A percentile compares a stretch with the other conserved stretches of the same genome.
Conservation (phyloP, 2,797 vertebrate genomes). For the Arrhamphus sclerolepis region DNA sequence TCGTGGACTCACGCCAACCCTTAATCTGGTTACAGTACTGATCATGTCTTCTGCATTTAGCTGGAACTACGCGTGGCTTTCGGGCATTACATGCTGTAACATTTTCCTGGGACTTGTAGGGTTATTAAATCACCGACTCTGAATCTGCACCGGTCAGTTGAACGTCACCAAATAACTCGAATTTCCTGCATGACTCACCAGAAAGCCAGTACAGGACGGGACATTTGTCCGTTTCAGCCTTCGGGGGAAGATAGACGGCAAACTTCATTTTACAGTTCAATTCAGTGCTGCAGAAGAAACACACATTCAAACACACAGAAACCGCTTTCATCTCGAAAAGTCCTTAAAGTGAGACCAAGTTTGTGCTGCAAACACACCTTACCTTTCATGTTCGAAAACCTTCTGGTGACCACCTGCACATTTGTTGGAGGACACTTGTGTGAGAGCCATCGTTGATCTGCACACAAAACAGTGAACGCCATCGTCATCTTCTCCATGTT, state of each 20-base stretch:
- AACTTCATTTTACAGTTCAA: slow-evolving; percentile 97
- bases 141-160: too few relatives aligned
- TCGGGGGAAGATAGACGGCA: slow-evolving; percentile 91
- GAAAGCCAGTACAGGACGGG: slow-evolving; percentile 95
- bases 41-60: too few relatives aligned
- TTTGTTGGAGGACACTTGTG: slow-evolving; percentile 91
- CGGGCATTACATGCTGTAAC: too few relatives aligned
- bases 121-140: too few relatives aligned
- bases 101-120: too few relatives aligned
- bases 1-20: too few relatives aligned
- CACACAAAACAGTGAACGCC: neutral
- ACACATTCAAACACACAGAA: slow-evolving; percentile 8
- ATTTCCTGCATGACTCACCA: slow-evolving; percentile 70
- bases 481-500: neutral
- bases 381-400: slow-evolving; percentile 97
- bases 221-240: slow-evolving; percentile 89
- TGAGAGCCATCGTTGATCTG: slow-evolving; percentile 85
- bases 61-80: too few relatives aligned
- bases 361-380: neutral
- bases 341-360: neutral
- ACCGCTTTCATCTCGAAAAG: too few relatives aligned
- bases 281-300: slow-evolving; percentile 80
- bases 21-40: too few relatives aligned
- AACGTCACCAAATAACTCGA: too few relatives aligned
- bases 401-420: slow-evolving; percentile 94